Base-by-base conservation (phyloP, 2,113 vertebrate genomes). In the Corythaixoides concolor region DNA sequence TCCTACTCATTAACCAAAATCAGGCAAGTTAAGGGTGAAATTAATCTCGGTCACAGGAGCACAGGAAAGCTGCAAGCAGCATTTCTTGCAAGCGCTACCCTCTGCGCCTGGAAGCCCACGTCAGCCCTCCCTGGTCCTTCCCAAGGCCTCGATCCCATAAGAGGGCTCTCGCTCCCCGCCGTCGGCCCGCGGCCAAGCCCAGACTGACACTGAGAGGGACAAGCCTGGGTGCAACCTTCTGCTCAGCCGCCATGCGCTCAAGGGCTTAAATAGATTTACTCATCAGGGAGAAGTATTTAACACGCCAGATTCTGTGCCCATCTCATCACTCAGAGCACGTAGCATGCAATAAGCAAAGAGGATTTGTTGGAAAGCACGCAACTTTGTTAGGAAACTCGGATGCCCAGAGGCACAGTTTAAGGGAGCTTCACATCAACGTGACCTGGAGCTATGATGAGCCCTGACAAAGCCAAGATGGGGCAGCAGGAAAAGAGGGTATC, bases 81-180 rank as follows among this genome's bases (percentile, higher is more conserved):
- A 3, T 3, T 26, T 33, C 43, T 33, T 1, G 6, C 41, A 26
- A 27, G 52, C 16, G 1, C 21, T 24, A 3, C 13, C 37, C 58
- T 79, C 41, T 8, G 28, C 10, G 4, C 7, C n/a, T 14, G 28
- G 4, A 35, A 28, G 24, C 39, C 56, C 75, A 16, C 0, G 5
- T 4, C 16, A 84, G 16, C 19, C 75, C 24, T 56, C 2, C 12
- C 52, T 10, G 80, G 45, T 53, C 73, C 49, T 85, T 77, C 67
- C 33, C 50, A 43, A 69, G 68, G 41, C 8, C 32, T 55, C 53
- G 3, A 7, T 24, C 90, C 94, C 96, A 97, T 84, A 68, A 97
- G 95, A 92, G 96, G 96, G 95, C 95, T 93, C 97, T 56, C 92
- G 55, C 23, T 94, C 66, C 70, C 78, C 80, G 6, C 27, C 3